Evolutionary conservation across 2,113 vertebrate genomes (phyloP), one percentile per base, ranked within the genome.

Genomic region (Mola mola): DNA sequence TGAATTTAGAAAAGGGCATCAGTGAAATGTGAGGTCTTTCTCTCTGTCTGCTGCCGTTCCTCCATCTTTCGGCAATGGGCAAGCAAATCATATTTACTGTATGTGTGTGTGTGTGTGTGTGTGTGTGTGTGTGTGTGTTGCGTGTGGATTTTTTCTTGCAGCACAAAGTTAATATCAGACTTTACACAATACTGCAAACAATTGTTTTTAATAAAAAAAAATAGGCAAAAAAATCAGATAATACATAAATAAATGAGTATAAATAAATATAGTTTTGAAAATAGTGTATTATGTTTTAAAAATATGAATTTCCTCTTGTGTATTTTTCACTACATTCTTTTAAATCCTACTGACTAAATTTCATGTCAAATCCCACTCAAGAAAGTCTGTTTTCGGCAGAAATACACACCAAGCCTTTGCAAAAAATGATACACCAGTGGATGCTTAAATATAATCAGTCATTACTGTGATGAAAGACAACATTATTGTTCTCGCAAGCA

Each of bases 401-500:
- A 50, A 53, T 22, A 11, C 59, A 28, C 33, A 58, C 71, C 38
- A 66, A 85, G 72, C 46, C 46, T 15, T 22, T 17, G 17, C 41
- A 38, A 69, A 79, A 34, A 72, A 70, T 59, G 76, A 83, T 61
- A 67, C 59, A 44, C 24, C 16, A 33, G 41, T 26, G 52, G 56
- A 55, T 16, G 47, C 66, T 48, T 77, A 76, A 82, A 86, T 66
- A 43, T 78, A 86, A 81, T 79, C 72, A 80, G 74, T 76, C 74
- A 60, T 66, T 71, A 52, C 75, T 80, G 82, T 79, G 73, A 82
- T 86, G 83, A 82, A 87, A 84, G 78, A 85, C 81, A 84, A 72
- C 78, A 59, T 85, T 90, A 88, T 88, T 87, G 85, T 82, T 75
- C 77, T 78, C 66, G 58, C 83, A 81, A 77, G 88, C 88, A 84